A percentile compares a stretch with the other conserved stretches of the same genome.
Evolutionary conservation across 1,140 invertebrate species (phyloP).

Genomic region (Diploscapter pachys): DNA sequence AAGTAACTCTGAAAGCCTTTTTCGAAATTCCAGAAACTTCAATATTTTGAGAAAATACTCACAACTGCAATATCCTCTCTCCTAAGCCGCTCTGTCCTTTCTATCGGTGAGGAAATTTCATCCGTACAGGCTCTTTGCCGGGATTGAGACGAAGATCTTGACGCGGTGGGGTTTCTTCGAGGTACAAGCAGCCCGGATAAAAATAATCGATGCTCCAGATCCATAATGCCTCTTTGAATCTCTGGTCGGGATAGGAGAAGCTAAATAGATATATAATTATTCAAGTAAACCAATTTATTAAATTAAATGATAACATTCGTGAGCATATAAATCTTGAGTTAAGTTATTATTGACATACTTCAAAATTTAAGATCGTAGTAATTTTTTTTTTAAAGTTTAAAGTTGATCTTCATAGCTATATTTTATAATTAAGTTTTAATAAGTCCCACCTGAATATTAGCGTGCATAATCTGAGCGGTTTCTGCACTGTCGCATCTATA

Average conservation of each 20-base stretch:
- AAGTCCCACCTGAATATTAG: constrained; percentile 71
- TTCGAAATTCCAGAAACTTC: background rate
- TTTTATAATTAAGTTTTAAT: no score
- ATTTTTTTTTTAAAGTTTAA: background rate
- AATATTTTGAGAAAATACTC: constrained; percentile 7
- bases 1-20: no score
- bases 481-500: constrained; percentile 82
- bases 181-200: constrained; percentile 25
- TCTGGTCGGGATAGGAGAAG: constrained; percentile 34
- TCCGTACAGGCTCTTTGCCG: background rate
- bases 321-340: no score
- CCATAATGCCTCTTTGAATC: constrained; percentile 26
- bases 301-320: no score
- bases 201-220: constrained; percentile 37
- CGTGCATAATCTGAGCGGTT: constrained; percentile 78
- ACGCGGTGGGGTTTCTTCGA: constrained; percentile 18
- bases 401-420: no score
- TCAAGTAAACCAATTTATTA: no score
- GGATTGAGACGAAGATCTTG: constrained; percentile 5
- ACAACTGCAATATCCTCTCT: constrained; percentile 18
- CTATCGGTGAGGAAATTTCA: constrained; percentile 5
- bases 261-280: background rate
- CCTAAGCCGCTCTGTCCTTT: constrained; percentile 9
- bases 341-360: background rate
- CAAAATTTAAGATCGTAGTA: background rate